Evolutionary conservation across 2,888 invertebrate species (phyloP).

Genomic region (Panopea generosa): DNA sequence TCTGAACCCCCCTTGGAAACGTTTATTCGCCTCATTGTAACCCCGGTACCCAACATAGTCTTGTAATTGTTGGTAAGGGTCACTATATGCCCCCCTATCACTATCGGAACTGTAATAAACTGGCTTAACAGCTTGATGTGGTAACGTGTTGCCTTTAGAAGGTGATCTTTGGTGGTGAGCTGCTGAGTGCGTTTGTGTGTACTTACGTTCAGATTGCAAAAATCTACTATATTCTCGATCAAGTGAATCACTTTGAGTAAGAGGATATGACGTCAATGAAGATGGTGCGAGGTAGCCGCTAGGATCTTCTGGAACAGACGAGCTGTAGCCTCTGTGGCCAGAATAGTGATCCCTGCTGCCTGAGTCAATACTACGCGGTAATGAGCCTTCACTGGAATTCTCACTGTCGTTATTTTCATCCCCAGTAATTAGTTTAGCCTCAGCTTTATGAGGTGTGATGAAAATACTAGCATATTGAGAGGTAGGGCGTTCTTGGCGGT

Average conservation of each 20-base stretch:
- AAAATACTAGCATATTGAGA: slow-evolving; percentile 81
- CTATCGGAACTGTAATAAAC: slow-evolving; percentile 47
- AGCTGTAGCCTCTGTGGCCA: slow-evolving; percentile 68
- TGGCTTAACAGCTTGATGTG: slow-evolving; percentile 27
- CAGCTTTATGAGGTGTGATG: slow-evolving; percentile 80
- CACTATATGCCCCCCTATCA: slow-evolving; percentile 62
- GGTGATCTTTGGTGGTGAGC: slow-evolving; percentile 69
- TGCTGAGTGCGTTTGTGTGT: slow-evolving; percentile 46
- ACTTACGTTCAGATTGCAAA: slow-evolving; percentile 48
- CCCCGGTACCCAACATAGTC: slow-evolving; percentile 64
- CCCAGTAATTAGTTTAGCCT: slow-evolving; percentile 77
- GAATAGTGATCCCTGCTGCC: slow-evolving; percentile 72
- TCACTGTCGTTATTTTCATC: slow-evolving; percentile 77
- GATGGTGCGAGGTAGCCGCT: slow-evolving; percentile 54
- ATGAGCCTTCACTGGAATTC: slow-evolving; percentile 78
- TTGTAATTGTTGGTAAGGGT: slow-evolving; percentile 61
- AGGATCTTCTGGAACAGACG: slow-evolving; percentile 47
- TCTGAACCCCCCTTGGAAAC: slow-evolving; percentile 77
- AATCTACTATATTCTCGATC: slow-evolving; percentile 53
- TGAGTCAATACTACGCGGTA: slow-evolving; percentile 78
- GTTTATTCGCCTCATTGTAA: slow-evolving; percentile 65
- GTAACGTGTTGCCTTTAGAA: slow-evolving; percentile 62
- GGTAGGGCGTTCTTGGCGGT: slow-evolving; percentile 64
- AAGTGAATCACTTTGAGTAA: slow-evolving; percentile 51
- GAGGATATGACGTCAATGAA: slow-evolving; percentile 45